Percentiles rank a stretch among this genome's conserved stretches.
These are phyloP conservation scores for Oryzias dopingdopingensis DNA, from an alignment of 2,797 vertebrate genomes.

Conservation along the genomic window DNA sequence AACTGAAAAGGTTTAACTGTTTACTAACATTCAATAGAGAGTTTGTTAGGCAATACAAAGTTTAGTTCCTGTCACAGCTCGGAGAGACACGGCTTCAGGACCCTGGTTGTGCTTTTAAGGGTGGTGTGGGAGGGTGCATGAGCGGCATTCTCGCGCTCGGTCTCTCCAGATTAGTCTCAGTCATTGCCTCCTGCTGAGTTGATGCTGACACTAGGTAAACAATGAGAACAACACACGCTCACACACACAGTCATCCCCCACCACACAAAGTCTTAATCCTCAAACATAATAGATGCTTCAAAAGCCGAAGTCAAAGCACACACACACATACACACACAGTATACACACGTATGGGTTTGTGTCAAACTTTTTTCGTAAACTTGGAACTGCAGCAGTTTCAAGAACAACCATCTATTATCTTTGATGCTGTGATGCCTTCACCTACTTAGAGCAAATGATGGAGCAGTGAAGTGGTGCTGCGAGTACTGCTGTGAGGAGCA, in stretches of 20 bases:
- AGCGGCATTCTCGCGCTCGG: constrained; percentile 16
- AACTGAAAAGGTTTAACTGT: no score
- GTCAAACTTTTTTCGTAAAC: no score
- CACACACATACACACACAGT: background rate
- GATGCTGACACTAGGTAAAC: constrained; percentile 44
- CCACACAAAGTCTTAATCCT: constrained; percentile 39
- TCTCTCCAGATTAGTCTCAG: constrained; percentile 38
- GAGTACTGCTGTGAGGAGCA: background rate
- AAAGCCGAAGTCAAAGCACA: background rate
- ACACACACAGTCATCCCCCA: constrained; percentile 4
- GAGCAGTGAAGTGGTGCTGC: background rate
- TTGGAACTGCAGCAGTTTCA: no score
- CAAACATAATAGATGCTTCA: constrained; percentile 21
- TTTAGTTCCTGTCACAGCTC: no score
- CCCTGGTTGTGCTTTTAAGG: no score
- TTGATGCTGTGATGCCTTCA: background rate
- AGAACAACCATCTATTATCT: no score
- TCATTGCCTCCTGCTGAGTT: constrained; percentile 41
- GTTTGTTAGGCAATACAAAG: no score
- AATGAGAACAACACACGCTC: constrained; percentile 17
- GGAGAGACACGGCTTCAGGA: no score
- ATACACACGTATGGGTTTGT: no score
- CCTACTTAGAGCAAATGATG: background rate
- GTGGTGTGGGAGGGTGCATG: background rate
- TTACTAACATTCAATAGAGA: no score